Base-by-base conservation (phyloP, 2,888 invertebrate genomes). In the Euspilapteryx auroguttella region DNA sequence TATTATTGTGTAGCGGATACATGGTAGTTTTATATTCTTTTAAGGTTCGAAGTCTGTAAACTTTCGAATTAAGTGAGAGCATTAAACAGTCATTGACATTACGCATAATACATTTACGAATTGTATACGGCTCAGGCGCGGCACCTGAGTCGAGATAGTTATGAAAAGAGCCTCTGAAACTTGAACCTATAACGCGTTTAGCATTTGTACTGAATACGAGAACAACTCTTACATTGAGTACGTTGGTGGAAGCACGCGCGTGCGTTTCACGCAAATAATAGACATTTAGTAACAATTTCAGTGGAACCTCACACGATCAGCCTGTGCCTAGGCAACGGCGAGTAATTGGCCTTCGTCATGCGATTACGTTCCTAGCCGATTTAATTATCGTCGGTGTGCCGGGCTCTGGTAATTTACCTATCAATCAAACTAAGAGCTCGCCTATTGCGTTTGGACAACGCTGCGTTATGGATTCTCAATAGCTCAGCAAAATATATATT, bases 281-380 rank as follows among this genome's bases (percentile, higher is more conserved):
- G 42, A 49, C 45, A 62, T 59, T 62, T 55, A 51, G 38, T 44
- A 47, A 50, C 49, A 55, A 55, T 65, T 65, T 63, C 53, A 58
- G 49, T 35, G 46, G 52, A 56, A 55, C 55, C 57, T 63, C 57
- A 61, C 64, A 63, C 61, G 68, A 55, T 56, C 55, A 57, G 55
- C 59, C 57, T 61, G 50, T 58, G 65, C 59, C 66, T 71, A 65
- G 64, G 59, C 59, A 62, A 56, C 44, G 42, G 44, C 52, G 34
- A 49, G 58, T 77, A 76, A 77, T 76, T 73, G 76, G 58, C 46
- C 46, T 55, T 53, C 58, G 71, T 73, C 77, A 77, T 73, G 77
- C 77, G 68, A 76, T 73, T 75, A 71, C 62, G 58, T 71, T 68
- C 51, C 66, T 57, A 56, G 59, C 47, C 63, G 55, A 75, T 75